Evolutionary conservation across 2,888 invertebrate genomes (phyloP), one percentile per base, ranked within the genome.

Genomic region (Polietes domitor): DNA sequence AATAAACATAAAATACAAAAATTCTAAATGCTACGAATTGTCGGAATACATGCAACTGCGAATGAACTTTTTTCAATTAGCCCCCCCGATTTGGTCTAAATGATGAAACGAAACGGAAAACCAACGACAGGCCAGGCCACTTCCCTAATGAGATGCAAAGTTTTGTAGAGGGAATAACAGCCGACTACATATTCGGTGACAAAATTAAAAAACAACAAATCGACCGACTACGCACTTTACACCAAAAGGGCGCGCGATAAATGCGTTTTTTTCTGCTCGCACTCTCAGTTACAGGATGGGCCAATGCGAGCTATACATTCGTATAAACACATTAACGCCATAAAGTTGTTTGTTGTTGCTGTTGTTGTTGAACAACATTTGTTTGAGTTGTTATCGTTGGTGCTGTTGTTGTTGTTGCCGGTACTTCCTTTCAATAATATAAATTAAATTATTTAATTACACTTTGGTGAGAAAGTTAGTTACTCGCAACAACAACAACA

Each of bases 401-500:
- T 32, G 37, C 19, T 21, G 37, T 58, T 26, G 58, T 15, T 58
- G 58, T 79, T 58, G 80, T 77, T 58, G 26, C n/a, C n/a, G n/a
- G 70, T 84, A 85, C 83, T 87, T 85, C 77, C 85, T 86, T 87
- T 88, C 86, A 86, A 87, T 87, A 87, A 86, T 86, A 81, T 83
- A 87, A 88, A 88, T 87, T 80, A 87, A 87, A 87, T 88, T 86
- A 88, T 87, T 88, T 87, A 85, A 87, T 88, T 87, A 86, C 85
- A 86, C 85, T 85, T 84, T 78, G 81, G 78, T 83, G 80, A 81
- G 78, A 79, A 81, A 84, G 76, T 79, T 81, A n/a, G n/a, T n/a
- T n/a, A 73, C 43, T 12, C 74, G 50, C 68, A 61, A 61, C 32
- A 63, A 17, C 37, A 74, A 9, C 73, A n/a, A n/a, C n/a, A n/a